These are phyloP conservation scores for Solenopsis invicta DNA, from an alignment of 1,140 invertebrate species.

Conservation along the genomic window DNA sequence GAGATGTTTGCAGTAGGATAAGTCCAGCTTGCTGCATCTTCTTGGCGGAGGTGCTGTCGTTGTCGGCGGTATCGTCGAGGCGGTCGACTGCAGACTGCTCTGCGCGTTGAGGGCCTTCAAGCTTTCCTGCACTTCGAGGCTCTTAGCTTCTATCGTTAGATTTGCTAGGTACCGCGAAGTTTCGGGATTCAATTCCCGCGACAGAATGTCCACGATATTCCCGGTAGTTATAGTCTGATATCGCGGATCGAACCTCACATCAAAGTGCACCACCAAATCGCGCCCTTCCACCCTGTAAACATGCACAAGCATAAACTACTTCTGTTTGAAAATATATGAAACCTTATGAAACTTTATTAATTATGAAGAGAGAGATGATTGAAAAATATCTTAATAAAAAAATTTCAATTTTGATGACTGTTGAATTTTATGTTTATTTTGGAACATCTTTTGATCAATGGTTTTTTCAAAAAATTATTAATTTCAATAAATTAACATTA, in stretches of 20 bases:
- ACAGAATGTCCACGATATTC: constrained; percentile 88
- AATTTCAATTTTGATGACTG: no score
- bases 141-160: constrained; percentile 90
- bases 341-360: background rate
- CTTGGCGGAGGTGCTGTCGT: constrained; percentile 88
- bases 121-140: constrained; percentile 90
- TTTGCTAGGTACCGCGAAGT: constrained; percentile 88
- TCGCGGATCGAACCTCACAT: constrained; percentile 90
- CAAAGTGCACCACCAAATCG: constrained; percentile 91
- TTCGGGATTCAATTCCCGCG: constrained; percentile 87
- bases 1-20: constrained; percentile 91
- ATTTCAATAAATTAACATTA: no score
- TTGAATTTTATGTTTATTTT: no score
- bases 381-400: no score
- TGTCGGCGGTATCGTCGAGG: constrained; percentile 87
- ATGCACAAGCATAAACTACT: background rate
- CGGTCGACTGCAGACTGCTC: constrained; percentile 87
- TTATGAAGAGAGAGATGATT: background rate
- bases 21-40: constrained; percentile 89
- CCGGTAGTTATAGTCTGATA: constrained; percentile 86
- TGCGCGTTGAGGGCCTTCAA: constrained; percentile 87
- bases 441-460: no score
- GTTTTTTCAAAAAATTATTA: no score
- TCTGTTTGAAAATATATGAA: background rate
- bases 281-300: constrained; percentile 88